Percentiles rank a stretch among this genome's conserved stretches.
Conservation (phyloP, 1,140 invertebrate species). For the Campoletis sonorensis region DNA sequence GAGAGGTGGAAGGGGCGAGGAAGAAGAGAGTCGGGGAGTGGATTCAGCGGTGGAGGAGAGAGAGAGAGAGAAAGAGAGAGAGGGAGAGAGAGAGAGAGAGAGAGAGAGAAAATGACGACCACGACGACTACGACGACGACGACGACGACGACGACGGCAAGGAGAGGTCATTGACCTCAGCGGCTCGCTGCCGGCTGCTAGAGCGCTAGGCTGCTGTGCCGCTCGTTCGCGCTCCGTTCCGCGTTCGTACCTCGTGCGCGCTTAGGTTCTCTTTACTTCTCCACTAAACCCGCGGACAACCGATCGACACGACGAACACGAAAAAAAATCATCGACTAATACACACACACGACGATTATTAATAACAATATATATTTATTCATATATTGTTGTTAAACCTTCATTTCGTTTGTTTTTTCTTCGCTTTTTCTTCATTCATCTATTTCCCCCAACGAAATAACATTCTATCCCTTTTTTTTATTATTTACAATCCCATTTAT, state of each 20-base stretch:
- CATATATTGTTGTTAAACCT: not conserved
- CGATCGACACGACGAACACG: conserved; percentile 43
- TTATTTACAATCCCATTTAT: no score
- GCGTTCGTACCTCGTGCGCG: conserved; percentile 63
- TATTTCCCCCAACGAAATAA: no score
- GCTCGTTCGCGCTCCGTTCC: conserved; percentile 59
- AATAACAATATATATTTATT: not conserved
- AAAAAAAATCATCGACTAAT: not conserved
- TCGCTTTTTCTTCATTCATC: no score
- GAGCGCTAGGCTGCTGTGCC: conserved; percentile 63
- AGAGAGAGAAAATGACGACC: conserved; percentile 53
- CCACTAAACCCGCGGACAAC: conserved; percentile 48
- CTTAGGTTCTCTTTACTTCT: conserved; percentile 59
- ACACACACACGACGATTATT: not conserved
- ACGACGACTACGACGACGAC: conserved; percentile 55
- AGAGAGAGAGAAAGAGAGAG: conserved; percentile 56
- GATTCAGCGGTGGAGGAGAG: conserved; percentile 57
- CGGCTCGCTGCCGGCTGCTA: conserved; percentile 75
- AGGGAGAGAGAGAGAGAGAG: conserved; percentile 54
- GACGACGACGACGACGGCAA: conserved; percentile 70
- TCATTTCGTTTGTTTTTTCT: no score
- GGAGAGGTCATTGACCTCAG: conserved; percentile 75
- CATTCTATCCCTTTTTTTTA: no score
- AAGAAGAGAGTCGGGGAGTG: conserved; percentile 6
- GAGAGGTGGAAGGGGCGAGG: conserved; percentile 31